These are phyloP conservation scores for Pycnonotus jocosus DNA, from an alignment of 2,113 vertebrate genomes.

Conservation along the genomic window DNA sequence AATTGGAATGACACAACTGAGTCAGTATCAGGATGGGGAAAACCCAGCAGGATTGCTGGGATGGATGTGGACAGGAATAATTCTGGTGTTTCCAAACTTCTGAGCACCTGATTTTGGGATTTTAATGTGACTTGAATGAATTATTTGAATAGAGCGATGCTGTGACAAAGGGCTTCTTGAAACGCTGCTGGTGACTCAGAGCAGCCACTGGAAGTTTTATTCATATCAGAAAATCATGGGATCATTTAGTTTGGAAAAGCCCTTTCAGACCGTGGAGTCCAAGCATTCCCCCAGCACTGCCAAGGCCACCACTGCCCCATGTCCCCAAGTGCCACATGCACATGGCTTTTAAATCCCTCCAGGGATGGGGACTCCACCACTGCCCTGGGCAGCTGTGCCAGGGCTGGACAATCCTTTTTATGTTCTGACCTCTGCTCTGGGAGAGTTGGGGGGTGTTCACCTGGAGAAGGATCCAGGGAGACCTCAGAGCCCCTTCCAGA, in stretches of 20 bases:
- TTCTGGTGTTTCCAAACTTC: neutral
- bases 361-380: rapidly evolving
- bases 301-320: neutral
- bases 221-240: neutral
- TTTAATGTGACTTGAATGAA: neutral
- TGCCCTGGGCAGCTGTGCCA: neutral
- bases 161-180: neutral
- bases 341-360: neutral
- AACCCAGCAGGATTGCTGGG: neutral
- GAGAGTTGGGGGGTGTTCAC: neutral
- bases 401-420: neutral
- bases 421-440: neutral
- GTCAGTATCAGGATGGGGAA: rapidly evolving
- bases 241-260: neutral
- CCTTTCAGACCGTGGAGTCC: neutral
- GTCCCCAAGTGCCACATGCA: neutral
- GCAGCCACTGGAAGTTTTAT: neutral
- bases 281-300: neutral
- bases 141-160: neutral
- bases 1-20: neutral
- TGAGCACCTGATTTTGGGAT: neutral
- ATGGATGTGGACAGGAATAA: neutral
- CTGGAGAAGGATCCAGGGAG: neutral
- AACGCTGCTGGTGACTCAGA: neutral
- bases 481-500: neutral